phyloP scores from a whole-genome alignment of 2,797 vertebrate genomes.

The Octomys mimax region DNA sequence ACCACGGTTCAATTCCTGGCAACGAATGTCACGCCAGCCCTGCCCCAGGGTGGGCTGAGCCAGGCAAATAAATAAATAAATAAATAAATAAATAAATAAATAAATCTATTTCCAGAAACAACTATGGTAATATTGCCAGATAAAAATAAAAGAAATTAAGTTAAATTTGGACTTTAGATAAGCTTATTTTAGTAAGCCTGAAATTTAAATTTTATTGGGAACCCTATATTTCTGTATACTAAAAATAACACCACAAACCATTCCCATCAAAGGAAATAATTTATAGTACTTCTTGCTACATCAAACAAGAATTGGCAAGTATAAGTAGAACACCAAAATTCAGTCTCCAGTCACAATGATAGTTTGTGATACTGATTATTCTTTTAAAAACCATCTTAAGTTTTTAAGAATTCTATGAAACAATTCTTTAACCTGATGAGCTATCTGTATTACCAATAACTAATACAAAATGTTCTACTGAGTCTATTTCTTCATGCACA shows the following conservation, averaged over 20 bases:
- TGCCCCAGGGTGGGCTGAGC: too few species aligned
- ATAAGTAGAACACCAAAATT: slow-evolving; percentile 5
- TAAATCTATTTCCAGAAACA: not conserved
- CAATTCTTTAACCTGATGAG: not conserved
- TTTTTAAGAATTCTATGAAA: not conserved
- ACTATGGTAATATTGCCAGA: not conserved
- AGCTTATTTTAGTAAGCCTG: not conserved
- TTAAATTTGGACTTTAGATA: slow-evolving; percentile 39
- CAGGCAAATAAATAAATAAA: too few species aligned
- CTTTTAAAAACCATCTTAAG: not conserved
- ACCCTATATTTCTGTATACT: slow-evolving; percentile 10
- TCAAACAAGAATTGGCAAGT: not conserved
- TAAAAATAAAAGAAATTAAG: not conserved
- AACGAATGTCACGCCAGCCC: too few species aligned
- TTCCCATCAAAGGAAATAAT: not conserved
- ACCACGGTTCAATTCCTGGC: too few species aligned
- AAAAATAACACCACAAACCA: not conserved
- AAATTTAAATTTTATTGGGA: slow-evolving; percentile 7
- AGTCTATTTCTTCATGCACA: slow-evolving; percentile 53
- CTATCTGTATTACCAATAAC: not conserved
- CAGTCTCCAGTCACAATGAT: not conserved
- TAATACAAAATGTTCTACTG: slow-evolving; percentile 10
- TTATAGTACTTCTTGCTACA: not conserved
- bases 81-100: not conserved
- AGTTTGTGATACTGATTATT: not conserved